Evolutionary conservation across 2,888 invertebrate genomes (phyloP), one percentile per base, ranked within the genome.

Genomic region (Priapulus caudatus): DNA sequence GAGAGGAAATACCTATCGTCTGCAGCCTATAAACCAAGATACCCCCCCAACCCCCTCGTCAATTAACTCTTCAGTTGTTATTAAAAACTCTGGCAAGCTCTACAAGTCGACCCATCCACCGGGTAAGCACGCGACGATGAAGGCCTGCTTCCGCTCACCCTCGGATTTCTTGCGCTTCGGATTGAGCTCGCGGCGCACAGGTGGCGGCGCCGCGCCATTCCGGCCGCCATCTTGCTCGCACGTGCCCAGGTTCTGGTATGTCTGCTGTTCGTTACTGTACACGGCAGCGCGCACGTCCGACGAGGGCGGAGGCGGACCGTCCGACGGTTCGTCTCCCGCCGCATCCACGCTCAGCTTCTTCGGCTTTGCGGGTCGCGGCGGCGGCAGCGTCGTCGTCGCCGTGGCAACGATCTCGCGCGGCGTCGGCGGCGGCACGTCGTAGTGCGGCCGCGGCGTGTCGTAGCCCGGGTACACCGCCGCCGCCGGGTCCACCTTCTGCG

Each of bases 111-210:
- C n/a, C n/a, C n/a, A n/a, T n/a, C n/a, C n/a, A n/a, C n/a, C n/a
- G n/a, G n/a, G n/a, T n/a, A n/a, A n/a, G n/a, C n/a, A n/a, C n/a
- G n/a, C n/a, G n/a, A n/a, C n/a, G n/a, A n/a, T n/a, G n/a, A n/a
- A n/a, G n/a, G n/a, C n/a, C n/a, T n/a, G n/a, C n/a, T n/a, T n/a
- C n/a, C n/a, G n/a, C n/a, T 53, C 55, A 48, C 52, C 54, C 48
- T 51, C 59, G n/a, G 54, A 54, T 2, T 45, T 60, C 61, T 79
- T 77, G 51, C 78, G 73, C 15, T 78, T 77, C 16, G 89, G 89
- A 69, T 89, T 89, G 43, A 88, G 73, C 45, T 82, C 83, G 49
- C 89, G 77, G 67, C 89, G 83, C 21, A 90, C 86, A 24, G 79
- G 80, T 15, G 88, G 87, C 44, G 87, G 84, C 33, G 33, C 33